Percentiles rank a stretch among this genome's conserved stretches.
These are phyloP conservation scores for Andricus curvator DNA, from an alignment of 2,888 invertebrate genomes.

Conservation along the genomic window DNA sequence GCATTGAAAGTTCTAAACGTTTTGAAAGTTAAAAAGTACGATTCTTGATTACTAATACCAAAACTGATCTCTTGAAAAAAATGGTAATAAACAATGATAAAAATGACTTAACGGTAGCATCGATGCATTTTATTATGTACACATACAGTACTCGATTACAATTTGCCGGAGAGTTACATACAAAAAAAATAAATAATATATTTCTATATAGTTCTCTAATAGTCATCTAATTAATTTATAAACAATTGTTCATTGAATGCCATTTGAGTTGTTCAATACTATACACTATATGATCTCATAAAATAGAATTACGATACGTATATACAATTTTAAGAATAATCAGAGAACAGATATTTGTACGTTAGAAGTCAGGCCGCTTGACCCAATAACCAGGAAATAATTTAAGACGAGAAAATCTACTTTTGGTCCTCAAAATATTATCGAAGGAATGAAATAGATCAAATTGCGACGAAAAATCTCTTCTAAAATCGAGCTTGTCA, in stretches of 20 bases:
- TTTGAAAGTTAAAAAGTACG: no score
- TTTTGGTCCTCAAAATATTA: slow-evolving; percentile 27
- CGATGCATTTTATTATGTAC: slow-evolving; percentile 40
- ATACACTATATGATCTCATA: slow-evolving; percentile 29
- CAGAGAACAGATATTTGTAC: slow-evolving; percentile 38
- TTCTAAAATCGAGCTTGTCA: not conserved
- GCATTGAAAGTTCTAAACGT: no score
- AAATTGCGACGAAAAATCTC: not conserved
- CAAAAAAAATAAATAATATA: slow-evolving; percentile 58
- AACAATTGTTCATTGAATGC: slow-evolving; percentile 38
- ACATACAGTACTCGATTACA: slow-evolving; percentile 35
- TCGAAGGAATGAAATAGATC: not conserved
- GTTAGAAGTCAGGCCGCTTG: slow-evolving; percentile 36
- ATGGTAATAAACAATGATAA: not conserved
- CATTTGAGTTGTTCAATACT: slow-evolving; percentile 33
- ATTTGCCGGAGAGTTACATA: slow-evolving; percentile 53
- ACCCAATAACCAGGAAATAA: slow-evolving; percentile 22
- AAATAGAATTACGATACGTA: slow-evolving; percentile 35
- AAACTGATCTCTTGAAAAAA: no score
- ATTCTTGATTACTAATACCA: no score
- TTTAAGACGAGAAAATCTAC: slow-evolving; percentile 2
- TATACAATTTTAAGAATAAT: slow-evolving; percentile 34
- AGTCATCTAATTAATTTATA: slow-evolving; percentile 39
- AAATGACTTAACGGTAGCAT: slow-evolving; percentile 27
- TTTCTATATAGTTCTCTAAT: slow-evolving; percentile 43